Evolutionary conservation across 1,140 invertebrate species (phyloP).

Genomic region (Drosophila biarmipes): DNA sequence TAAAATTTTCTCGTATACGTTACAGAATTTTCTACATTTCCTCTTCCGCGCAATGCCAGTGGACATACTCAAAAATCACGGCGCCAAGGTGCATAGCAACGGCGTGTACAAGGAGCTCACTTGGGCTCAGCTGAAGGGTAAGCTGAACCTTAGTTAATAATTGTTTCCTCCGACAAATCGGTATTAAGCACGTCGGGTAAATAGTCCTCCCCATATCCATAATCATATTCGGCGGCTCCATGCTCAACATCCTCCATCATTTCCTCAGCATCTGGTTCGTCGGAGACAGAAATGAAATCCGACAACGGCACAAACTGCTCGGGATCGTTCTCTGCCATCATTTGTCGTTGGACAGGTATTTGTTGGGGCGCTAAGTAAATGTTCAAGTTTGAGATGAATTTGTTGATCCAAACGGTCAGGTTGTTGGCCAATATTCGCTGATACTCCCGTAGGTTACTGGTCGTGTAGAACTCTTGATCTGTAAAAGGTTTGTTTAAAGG

Average conservation of each 20-base stretch:
- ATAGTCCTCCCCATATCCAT: conserved; percentile 30
- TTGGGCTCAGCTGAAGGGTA: conserved; percentile 75
- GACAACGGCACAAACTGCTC: conserved; percentile 71
- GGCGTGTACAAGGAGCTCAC: conserved; percentile 69
- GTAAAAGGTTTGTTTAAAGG: conserved; percentile 1
- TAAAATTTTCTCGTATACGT: conserved; percentile 45
- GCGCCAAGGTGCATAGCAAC: conserved; percentile 69
- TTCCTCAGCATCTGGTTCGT: conserved; percentile 34
- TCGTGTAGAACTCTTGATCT: conserved; percentile 81
- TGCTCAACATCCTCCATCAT: conserved; percentile 38
- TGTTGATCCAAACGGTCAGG: conserved; percentile 82
- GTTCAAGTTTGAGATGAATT: conserved; percentile 80
- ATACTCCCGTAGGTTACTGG: conserved; percentile 74
- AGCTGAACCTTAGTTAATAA: conserved; percentile 25
- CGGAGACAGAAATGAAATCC: conserved; percentile 70
- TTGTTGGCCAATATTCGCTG: conserved; percentile 76
- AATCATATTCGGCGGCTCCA: conserved; percentile 12
- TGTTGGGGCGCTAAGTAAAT: conserved; percentile 69
- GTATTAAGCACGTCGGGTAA: conserved; percentile 11
- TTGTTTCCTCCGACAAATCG: conserved; percentile 38
- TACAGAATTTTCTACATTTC: conserved; percentile 79
- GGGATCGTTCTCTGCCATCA: conserved; percentile 45
- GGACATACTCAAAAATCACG: conserved; percentile 82
- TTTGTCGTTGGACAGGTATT: conserved; percentile 32
- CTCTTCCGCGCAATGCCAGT: conserved; percentile 80